phyloP scores from a whole-genome alignment of 2,888 invertebrate species.

The Lasioglossum marginatum region DNA sequence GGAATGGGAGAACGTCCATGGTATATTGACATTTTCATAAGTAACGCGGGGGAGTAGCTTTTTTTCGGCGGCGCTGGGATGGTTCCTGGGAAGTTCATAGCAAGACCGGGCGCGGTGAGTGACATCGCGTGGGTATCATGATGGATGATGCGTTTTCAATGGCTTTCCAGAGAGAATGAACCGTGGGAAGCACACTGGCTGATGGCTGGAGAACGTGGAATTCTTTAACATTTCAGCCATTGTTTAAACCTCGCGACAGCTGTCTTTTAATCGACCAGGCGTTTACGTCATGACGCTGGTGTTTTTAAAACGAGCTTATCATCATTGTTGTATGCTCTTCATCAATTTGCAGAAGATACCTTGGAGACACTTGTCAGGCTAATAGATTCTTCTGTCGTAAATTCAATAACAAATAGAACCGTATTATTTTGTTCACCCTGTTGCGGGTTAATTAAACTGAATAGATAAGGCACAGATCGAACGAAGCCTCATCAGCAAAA shows the following conservation, averaged over 20 bases:
- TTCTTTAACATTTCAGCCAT: not conserved
- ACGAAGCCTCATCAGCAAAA: not conserved
- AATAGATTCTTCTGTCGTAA: not conserved
- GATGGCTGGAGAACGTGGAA: not conserved
- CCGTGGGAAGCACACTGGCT: not conserved
- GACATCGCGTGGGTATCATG: slow-evolving; percentile 8
- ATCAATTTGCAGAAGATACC: not conserved
- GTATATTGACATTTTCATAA: slow-evolving; percentile 11
- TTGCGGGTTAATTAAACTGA: not conserved
- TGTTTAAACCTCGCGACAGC: not conserved
- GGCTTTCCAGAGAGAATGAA: not conserved
- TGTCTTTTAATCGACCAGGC: not conserved
- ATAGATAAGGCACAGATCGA: too few relatives aligned
- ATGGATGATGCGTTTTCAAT: slow-evolving; percentile 6
- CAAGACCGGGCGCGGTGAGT: not conserved
- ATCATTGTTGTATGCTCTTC: not conserved
- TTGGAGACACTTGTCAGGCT: not conserved
- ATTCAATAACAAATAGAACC: too few relatives aligned
- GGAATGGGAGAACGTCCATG: not conserved
- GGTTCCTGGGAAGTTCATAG: not conserved
- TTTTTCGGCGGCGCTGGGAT: not conserved
- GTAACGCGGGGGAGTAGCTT: slow-evolving; percentile 12
- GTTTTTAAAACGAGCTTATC: not conserved
- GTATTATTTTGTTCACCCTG: too few relatives aligned
- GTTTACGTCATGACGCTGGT: not conserved